A percentile compares a stretch with the other conserved stretches of the same genome.
These are phyloP conservation scores for Lacanobia wlatinum DNA, from an alignment of 2,888 invertebrate species.

Conservation along the genomic window DNA sequence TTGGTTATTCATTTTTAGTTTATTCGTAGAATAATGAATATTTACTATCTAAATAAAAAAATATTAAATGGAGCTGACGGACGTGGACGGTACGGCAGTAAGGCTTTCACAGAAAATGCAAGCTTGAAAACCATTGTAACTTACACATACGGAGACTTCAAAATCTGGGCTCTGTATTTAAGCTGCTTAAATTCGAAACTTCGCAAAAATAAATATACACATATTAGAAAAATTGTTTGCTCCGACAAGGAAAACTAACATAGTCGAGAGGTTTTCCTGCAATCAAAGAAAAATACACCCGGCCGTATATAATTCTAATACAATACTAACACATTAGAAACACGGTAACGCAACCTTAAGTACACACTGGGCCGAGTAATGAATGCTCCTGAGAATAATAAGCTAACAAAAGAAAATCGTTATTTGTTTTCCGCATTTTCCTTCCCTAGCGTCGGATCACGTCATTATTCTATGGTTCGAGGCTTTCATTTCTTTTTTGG, in stretches of 20 bases:
- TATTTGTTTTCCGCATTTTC: constrained; percentile 87
- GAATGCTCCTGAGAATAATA: constrained; percentile 88
- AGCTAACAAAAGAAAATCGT: constrained; percentile 90
- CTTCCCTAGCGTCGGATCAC: constrained; percentile 83
- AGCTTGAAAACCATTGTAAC: background rate
- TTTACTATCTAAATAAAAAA: too few species aligned
- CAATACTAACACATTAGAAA: constrained; percentile 65
- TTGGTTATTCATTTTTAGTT: too few species aligned
- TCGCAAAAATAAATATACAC: background rate
- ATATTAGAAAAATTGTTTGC: too few species aligned
- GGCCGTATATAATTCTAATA: constrained; percentile 58
- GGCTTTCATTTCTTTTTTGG: constrained; percentile 66
- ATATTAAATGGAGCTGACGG: too few species aligned
- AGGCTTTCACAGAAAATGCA: background rate
- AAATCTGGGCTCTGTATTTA: background rate
- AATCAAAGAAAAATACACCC: constrained; percentile 54
- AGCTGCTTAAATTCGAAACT: background rate
- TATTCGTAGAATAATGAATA: too few species aligned
- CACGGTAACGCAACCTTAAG: constrained; percentile 56
- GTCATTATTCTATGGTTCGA: constrained; percentile 84
- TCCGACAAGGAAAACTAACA: constrained; percentile 35
- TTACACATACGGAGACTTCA: too few species aligned
- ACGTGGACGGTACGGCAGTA: background rate
- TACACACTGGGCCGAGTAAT: constrained; percentile 83
- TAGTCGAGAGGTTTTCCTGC: constrained; percentile 34